phyloP scores from a whole-genome alignment of 2,888 invertebrate species.

The Dexiosoma caninum region DNA sequence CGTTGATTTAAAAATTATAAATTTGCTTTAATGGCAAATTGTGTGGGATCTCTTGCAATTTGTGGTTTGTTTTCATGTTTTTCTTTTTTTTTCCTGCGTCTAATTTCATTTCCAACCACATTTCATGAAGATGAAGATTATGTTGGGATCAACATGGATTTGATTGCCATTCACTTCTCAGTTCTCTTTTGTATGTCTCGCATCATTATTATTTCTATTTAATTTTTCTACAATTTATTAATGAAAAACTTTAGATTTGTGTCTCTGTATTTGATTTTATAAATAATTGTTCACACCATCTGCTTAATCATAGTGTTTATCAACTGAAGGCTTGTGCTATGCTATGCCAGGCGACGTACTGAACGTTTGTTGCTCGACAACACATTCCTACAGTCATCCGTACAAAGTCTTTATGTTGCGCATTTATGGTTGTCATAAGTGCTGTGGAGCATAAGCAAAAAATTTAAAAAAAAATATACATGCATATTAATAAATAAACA shows the following conservation, averaged over 20 bases:
- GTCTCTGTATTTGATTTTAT: background rate
- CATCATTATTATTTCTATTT: conserved; percentile 23
- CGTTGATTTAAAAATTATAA: conserved; percentile 5
- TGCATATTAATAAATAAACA: conserved; percentile 37
- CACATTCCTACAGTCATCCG: background rate
- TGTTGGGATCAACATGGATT: background rate
- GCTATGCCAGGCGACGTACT: background rate
- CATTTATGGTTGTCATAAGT: conserved; percentile 18
- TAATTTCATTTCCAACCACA: background rate
- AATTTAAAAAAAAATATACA: too few relatives aligned
- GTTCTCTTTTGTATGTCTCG: background rate
- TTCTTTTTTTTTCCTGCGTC: background rate
- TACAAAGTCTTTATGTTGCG: conserved; percentile 5
- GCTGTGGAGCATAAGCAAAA: background rate
- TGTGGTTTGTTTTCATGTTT: conserved; percentile 44
- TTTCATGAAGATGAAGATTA: conserved; percentile 26
- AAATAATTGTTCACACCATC: conserved; percentile 36
- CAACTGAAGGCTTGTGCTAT: background rate
- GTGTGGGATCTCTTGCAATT: conserved; percentile 45
- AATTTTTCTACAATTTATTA: conserved; percentile 36
- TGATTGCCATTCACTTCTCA: background rate
- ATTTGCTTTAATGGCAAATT: conserved; percentile 19
- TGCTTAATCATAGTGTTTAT: conserved; percentile 26
- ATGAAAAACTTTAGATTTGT: too few relatives aligned
- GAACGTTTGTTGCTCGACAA: background rate